phyloP scores from a whole-genome alignment of 1,140 invertebrate genomes.

The Ceratina calcarata region DNA sequence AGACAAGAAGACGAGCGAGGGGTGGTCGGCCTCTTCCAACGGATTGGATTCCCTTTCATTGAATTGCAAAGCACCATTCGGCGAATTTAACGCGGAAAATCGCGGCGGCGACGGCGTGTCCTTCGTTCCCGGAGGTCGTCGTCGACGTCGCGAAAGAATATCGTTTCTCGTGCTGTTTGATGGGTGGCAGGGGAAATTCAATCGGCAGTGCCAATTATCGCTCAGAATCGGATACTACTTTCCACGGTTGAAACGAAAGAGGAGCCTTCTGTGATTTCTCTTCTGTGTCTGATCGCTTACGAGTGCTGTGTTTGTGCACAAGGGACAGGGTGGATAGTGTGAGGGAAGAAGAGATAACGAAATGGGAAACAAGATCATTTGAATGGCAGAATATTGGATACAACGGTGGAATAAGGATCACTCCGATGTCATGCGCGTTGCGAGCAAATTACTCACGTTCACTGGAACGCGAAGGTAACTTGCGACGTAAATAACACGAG shows the following conservation, averaged over 20 bases:
- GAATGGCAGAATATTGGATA: constrained; percentile 36
- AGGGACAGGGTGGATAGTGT: background rate
- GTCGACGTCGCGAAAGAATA: constrained; percentile 49
- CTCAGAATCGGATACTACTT: constrained; percentile 58
- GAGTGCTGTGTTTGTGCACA: background rate
- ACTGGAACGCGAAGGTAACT: constrained; percentile 1
- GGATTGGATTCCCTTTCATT: constrained; percentile 65
- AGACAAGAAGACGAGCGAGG: background rate
- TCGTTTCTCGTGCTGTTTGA: constrained; percentile 44
- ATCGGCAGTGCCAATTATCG: constrained; percentile 66
- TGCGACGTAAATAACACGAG: constrained; percentile 29
- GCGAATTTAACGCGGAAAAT: constrained; percentile 63
- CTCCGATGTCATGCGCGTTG: background rate
- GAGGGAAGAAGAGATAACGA: constrained; percentile 8
- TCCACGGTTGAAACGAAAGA: background rate
- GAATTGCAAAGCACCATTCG: constrained; percentile 67
- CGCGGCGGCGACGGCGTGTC: constrained; percentile 52
- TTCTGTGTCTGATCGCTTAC: background rate
- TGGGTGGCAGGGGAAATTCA: constrained; percentile 55
- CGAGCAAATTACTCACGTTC: constrained; percentile 32
- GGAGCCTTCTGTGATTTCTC: background rate
- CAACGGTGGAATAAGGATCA: constrained; percentile 43
- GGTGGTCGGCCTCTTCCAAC: constrained; percentile 30
- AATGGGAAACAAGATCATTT: constrained; percentile 36
- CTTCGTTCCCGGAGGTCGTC: constrained; percentile 39